A percentile compares a stretch with the other conserved stretches of the same genome.
Conservation (phyloP, 2,888 invertebrate genomes). For the Ophion ventricosus region DNA sequence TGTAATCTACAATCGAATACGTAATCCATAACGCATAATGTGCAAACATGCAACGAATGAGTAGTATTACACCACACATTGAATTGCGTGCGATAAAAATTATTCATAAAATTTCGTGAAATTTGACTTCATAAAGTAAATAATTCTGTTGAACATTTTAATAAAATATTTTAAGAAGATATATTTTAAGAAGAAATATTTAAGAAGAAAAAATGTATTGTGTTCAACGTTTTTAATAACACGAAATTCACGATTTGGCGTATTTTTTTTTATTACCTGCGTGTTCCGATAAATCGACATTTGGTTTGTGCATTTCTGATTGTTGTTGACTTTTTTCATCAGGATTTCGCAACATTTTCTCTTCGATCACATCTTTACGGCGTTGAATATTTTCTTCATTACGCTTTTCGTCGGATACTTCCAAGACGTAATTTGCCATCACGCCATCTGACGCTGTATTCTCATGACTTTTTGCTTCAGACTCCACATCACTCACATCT, state of each 20-base stretch:
- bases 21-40: conserved; percentile 41
- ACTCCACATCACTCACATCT: not conserved
- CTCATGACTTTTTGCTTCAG: not conserved
- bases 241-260: no score
- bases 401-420: not conserved
- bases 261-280: not conserved
- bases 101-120: not conserved
- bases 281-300: not conserved
- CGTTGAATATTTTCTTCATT: not conserved
- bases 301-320: not conserved
- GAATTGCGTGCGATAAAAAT: not conserved
- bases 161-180: no score
- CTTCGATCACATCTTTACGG: not conserved
- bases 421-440: conserved; percentile 3
- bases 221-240: no score
- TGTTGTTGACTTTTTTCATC: not conserved
- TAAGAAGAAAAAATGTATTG: no score
- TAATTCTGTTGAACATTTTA: not conserved
- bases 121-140: not conserved
- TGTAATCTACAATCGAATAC: conserved; percentile 56
- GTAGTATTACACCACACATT: not conserved
- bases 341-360: not conserved
- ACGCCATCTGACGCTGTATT: not conserved
- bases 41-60: not conserved
- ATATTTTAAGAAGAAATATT: no score